Conservation (phyloP, 2,797 vertebrate genomes). For the Tapera naevia region DNA sequence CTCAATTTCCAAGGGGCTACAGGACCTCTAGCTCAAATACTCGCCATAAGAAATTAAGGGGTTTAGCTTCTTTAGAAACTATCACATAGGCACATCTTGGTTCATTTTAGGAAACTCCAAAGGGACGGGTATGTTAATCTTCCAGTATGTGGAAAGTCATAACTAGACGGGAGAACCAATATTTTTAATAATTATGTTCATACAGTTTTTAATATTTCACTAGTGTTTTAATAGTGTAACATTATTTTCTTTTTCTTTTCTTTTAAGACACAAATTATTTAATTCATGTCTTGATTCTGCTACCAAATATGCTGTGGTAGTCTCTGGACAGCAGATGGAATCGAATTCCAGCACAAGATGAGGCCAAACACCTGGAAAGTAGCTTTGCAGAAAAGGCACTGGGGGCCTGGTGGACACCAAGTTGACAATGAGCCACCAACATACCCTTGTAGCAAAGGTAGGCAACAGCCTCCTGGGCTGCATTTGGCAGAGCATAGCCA, state of each 20-base stretch:
- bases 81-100: background rate
- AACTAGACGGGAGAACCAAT: background rate
- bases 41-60: background rate
- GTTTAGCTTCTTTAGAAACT: background rate
- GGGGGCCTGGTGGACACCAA: background rate
- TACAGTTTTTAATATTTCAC: background rate
- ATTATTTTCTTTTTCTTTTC: background rate
- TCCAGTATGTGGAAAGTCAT: background rate
- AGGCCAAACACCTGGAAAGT: background rate
- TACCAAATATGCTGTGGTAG: background rate
- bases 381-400: background rate
- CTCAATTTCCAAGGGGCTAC: background rate
- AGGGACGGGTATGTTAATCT: background rate
- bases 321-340: background rate
- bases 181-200: background rate
- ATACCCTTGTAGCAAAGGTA: fast-evolving
- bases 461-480: background rate
- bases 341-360: background rate
- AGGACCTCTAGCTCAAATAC: background rate
- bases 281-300: background rate
- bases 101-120: background rate
- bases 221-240: background rate
- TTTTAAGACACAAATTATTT: background rate
- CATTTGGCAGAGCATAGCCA: fast-evolving
- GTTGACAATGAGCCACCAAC: fast-evolving